A percentile compares a stretch with the other conserved stretches of the same genome.
These are phyloP conservation scores for Exephanes ischioxanthus DNA, from an alignment of 2,888 invertebrate genomes.

Conservation along the genomic window DNA sequence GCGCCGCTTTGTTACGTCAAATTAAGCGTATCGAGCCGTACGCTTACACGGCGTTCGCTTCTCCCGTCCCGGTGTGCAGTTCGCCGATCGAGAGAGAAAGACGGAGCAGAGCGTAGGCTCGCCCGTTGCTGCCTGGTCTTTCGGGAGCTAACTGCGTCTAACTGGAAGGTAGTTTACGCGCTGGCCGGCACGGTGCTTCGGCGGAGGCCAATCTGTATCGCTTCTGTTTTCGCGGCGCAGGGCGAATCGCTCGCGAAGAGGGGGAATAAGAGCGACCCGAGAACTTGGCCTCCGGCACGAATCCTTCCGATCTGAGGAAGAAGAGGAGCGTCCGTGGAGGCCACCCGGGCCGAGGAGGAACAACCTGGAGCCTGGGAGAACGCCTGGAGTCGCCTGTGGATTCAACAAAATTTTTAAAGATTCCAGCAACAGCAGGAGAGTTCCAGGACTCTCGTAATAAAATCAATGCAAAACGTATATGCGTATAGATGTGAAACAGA, in stretches of 20 bases:
- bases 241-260: background rate
- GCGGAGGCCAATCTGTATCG: background rate
- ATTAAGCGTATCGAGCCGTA: constrained; percentile 73
- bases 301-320: too few relatives aligned
- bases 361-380: background rate
- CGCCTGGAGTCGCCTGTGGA: background rate
- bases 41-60: constrained; percentile 59
- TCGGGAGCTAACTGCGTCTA: constrained; percentile 3
- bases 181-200: background rate
- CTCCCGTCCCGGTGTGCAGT: constrained; percentile 50
- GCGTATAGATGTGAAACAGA: constrained; percentile 27
- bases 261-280: background rate
- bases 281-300: background rate
- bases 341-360: too few relatives aligned
- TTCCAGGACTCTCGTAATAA: constrained; percentile 30
- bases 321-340: too few relatives aligned
- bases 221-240: background rate
- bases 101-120: background rate
- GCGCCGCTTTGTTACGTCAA: constrained; percentile 72
- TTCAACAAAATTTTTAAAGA: constrained; percentile 22
- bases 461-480: constrained; percentile 54
- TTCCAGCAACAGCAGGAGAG: background rate
- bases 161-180: constrained; percentile 16
- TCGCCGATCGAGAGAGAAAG: constrained; percentile 4
- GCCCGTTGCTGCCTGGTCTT: background rate